Base-by-base conservation (phyloP, 2,888 invertebrate species). In the Hanleya hanleyi region DNA sequence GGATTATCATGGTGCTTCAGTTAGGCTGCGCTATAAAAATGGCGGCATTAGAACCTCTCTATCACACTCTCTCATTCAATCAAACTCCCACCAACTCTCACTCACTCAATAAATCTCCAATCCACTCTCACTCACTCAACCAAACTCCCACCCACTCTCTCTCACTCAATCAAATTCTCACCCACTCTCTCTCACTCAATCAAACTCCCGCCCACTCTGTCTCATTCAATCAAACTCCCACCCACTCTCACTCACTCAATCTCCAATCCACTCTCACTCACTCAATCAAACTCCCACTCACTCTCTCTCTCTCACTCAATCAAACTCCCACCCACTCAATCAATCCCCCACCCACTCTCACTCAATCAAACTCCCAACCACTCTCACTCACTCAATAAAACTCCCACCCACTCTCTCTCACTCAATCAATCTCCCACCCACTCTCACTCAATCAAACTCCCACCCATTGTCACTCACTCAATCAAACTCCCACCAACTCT, bases 81-180 rank as follows among this genome's bases (percentile, higher is more conserved):
- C 35, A 67, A 66, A 67, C 68, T 29, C 65, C 66, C 49, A 37
- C 38, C 32, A 35, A 36, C 57, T 67, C 67, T 73, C 71, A 66
- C 66, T 67, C 69, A 32, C 57, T 36, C 35, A 38, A 47, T 62
- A 68, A 51, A 35, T 36, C 0, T 35, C 36, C 29, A 71, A 3
- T 47, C 29, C 36, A 6, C 65, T 33, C 41, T 18, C 47, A 7
- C 69, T 49, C 33, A 22, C 65, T 71, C 38, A 71, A 22, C 22
- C 18, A 70, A 15, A 4, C 47, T 7, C 65, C 18, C 36, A 33
- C 26, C 26, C 29, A 18, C 65, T 32, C 65, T 12, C 65, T 12
- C 65, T 32, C 29, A 12, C 65, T 32, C 65, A 5, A n/a, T 67
- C 33, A 26, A 67, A n/a, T 15, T n/a, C 67, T 67, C 33, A 69